Base-by-base conservation (phyloP, 2,113 vertebrate species). In the Trachemys scripta region DNA sequence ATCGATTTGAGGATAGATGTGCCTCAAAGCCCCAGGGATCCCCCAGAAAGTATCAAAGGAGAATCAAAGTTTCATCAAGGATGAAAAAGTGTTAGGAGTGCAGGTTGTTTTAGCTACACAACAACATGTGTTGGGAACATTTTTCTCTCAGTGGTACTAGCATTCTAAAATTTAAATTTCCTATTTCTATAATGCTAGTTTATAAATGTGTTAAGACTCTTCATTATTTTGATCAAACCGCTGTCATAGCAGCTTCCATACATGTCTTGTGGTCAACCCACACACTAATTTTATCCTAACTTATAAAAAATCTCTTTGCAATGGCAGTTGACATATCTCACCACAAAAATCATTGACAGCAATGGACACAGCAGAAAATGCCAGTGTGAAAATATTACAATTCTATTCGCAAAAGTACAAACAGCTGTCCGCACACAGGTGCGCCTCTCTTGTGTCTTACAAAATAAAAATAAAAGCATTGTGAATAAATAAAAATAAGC, bases 361-460 rank as follows among this genome's bases (percentile, higher is more conserved):
- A 91, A 88, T 54, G 78, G 89, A 92, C 93, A 82, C 95, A 96
- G 96, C 81, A 94, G 85, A 96, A 91, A 95, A 93, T 94, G 91
- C 3, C 87, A 91, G 87, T 87, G 75, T 96, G 96, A 97, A 93
- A 93, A 42, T 50, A 56, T 57, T 92, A 89, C 53, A 95, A 38
- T 69, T 1, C 31, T 85, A 54, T 79, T 90, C 45, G 87, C n/a
- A 86, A 57, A 95, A 96, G 90, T n/a, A 88, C 49, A 91, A 92
- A 88, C 83, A 95, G 90, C 72, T 93, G 85, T 92, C 83, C 27
- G 2, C 90, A 96, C 27, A 31, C 79, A 90, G 81, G 85, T 50
- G 8, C 82, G 89, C 57, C 86, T 93, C 89, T 89, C 51, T 29
- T 84, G 9, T 35, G 10, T 54, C 75, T 88, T 85, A 90, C 87